Evolutionary conservation across 2,113 vertebrate genomes (phyloP), one percentile per base, ranked within the genome.

Genomic region (Oncorhynchus tshawytscha): DNA sequence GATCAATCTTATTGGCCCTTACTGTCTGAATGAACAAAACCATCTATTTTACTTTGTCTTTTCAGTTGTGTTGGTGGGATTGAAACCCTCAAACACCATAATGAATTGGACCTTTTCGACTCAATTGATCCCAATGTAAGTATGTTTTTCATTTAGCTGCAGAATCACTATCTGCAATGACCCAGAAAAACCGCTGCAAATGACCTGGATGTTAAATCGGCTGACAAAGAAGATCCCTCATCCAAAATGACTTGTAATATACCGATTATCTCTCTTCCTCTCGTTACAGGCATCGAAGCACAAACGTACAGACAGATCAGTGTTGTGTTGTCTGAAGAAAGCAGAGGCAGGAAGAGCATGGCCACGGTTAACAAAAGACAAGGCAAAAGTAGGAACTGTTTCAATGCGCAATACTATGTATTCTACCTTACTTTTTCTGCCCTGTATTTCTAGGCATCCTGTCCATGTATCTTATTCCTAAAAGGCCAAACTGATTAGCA

Each of bases 291-390:
- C 93, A 78, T 99, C 96, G 80, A 99, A 97, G 92, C 93, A 98
- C 94, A 99, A 96, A 93, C 96, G 96, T 90, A 99, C 98, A 82
- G 97, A 97, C 91, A 95, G 97, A 91, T 98, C 97, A 64, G 96
- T 99, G 84, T 89, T 97, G 91, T 98, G 97, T 86, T 98, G 95
- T 95, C 95, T 99, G 96, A 93, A 93, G 91, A 99, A 99, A 95
- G 95, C 93, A 81, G 96, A 99, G 74, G 90, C 94, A 75, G 97
- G 98, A 62, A 96, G 95, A 85, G 93, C 97, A 7, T 99, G 98
- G 98, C 96, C 96, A 15, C 88, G 98, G 89, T 90, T 99, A 93
- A 97, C 96, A 83, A 99, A 99, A 97, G 97, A 97, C 85, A 95
- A 96, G 83, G 91, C 96, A 78, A 99, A 96, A 95, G 98, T 97